Evolutionary conservation across 23 tunicate species (phyloP), one percentile per base, ranked within the genome.

Genomic region (Trididemnum clinides): DNA sequence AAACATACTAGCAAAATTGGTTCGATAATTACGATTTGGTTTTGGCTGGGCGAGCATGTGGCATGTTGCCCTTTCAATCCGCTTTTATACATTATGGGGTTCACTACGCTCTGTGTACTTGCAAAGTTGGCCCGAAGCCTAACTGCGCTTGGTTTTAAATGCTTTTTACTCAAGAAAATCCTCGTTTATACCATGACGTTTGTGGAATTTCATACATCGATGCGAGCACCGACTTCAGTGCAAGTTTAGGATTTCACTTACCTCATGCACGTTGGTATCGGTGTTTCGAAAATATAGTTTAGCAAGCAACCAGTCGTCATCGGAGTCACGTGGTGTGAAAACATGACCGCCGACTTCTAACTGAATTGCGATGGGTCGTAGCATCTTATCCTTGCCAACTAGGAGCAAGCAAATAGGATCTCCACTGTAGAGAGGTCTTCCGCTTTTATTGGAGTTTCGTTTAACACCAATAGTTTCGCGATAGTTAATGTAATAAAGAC

Each of bases 331-430:
- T 0, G 89, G 95, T 30, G 91, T 87, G 26, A 87, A 87, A 27
- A 91, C 28, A 0, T 89, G 50, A 3, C 84, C 88, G 28, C 50
- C 18, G n/a, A 87, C 85, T 5, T 72, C 91, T 25, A 91, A 64
- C 57, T 87, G 97, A 37, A 91, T 87, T 2, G 97, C 97, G 29
- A 91, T 91, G 1, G 97, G 97, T 2, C 84, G 82, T 44, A 91
- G 62, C 20, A 34, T 72, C 2, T 69, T 65, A 75, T 91, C 77
- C 2, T 22, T 19, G 28, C 84, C 78, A 7, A 82, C 86, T 57
- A 82, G 75, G 33, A 82, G 75, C 1, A 91, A 23, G 25, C 82
- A 86, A 33, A 82, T 64, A 0, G 97, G 79, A 50, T 84, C 65
- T 21, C 84, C 65, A 29, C 83, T 51, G 27, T 78, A 29, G 2